Conservation (phyloP, 2,797 vertebrate species). For the Tapirus indicus region DNA sequence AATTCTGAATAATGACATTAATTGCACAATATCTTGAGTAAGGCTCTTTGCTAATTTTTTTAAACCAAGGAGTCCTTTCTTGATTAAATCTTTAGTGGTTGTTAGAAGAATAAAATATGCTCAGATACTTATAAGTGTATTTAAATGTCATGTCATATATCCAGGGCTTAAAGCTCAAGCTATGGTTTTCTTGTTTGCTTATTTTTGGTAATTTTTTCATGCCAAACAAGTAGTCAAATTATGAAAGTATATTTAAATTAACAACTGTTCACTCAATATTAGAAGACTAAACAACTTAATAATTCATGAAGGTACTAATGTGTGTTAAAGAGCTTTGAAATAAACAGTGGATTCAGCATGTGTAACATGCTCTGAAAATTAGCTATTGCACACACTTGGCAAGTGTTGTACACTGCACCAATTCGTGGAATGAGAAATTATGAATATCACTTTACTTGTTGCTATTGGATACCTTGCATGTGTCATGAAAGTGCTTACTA, state of each 20-base stretch:
- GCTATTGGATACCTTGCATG: neutral
- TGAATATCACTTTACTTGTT: neutral
- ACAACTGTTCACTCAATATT: neutral
- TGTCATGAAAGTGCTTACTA: neutral
- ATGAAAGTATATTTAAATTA: conserved; percentile 38
- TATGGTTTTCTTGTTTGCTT: neutral
- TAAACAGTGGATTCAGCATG: neutral
- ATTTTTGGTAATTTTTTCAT: conserved; percentile 42
- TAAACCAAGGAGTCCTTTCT: neutral
- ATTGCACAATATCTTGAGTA: neutral
- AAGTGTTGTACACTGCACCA: neutral
- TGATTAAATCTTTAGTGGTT: conserved; percentile 7
- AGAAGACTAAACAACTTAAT: neutral
- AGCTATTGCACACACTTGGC: neutral
- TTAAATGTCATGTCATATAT: conserved; percentile 39
- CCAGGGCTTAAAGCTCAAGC: neutral
- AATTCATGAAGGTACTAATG: neutral
- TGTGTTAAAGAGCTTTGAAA: neutral
- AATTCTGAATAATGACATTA: neutral
- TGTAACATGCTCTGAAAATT: neutral
- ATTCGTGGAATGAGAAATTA: neutral
- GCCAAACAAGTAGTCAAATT: neutral
- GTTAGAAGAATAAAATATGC: neutral
- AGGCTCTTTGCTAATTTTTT: conserved; percentile 18
- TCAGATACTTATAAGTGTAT: neutral